A percentile compares a stretch with the other conserved stretches of the same genome.
These are phyloP conservation scores for Ophiothrix spiculata DNA, from an alignment of 35 echinoderm and acorn worm species.

Conservation along the genomic window DNA sequence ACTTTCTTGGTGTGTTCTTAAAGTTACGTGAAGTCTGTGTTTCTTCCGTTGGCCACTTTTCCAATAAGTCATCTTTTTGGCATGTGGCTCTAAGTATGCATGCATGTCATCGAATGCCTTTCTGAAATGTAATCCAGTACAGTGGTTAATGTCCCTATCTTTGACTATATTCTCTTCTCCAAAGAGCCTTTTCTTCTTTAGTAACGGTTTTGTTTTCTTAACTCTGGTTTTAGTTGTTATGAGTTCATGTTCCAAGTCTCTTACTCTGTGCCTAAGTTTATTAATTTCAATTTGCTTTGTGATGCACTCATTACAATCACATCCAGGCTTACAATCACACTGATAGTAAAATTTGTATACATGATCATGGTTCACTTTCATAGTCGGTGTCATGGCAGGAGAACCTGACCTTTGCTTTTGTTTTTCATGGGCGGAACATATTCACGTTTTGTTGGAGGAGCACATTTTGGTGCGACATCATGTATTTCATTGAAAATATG, in stretches of 20 bases:
- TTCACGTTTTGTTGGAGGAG: neutral
- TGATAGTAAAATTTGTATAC: neutral
- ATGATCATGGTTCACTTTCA: neutral
- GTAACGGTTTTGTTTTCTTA: neutral
- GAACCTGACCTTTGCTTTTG: neutral
- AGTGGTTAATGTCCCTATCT: neutral
- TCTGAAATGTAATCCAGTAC: slow-evolving; percentile 28
- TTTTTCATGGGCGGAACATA: neutral
- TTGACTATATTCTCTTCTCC: neutral
- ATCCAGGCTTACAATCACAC: neutral
- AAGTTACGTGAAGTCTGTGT: neutral
- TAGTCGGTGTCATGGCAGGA: neutral
- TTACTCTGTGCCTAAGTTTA: neutral
- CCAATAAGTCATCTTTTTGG: slow-evolving; percentile 46
- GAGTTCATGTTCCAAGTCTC: too few species aligned
- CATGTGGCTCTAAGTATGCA: slow-evolving; percentile 6
- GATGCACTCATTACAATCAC: neutral
- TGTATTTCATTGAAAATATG: too few species aligned
- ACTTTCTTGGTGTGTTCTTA: slow-evolving; percentile 24
- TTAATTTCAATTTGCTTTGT: neutral
- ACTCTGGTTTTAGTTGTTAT: neutral
- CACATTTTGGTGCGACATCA: neutral
- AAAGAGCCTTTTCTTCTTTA: neutral
- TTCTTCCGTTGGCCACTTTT: neutral
- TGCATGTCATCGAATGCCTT: slow-evolving; percentile 31